phyloP scores from a whole-genome alignment of 2,113 vertebrate species.

The Excalfactoria chinensis region DNA sequence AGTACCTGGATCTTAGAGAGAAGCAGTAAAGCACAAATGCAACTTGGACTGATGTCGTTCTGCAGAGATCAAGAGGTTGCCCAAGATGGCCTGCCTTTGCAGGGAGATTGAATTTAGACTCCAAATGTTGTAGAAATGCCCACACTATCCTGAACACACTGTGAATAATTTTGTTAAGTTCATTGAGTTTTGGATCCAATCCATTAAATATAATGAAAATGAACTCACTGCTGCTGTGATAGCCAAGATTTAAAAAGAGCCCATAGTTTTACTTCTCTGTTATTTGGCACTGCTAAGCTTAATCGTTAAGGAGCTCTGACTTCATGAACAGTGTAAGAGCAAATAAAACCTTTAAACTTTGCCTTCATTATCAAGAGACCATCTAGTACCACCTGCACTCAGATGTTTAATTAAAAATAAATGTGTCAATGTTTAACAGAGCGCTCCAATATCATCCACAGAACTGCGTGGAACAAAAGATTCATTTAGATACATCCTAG shows the following conservation, averaged over 20 bases:
- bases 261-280: neutral
- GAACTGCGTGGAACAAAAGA: neutral
- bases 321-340: neutral
- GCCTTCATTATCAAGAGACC: neutral
- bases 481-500: neutral
- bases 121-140: neutral
- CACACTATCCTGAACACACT: neutral
- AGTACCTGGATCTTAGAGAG: fast-evolving
- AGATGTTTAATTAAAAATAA: neutral
- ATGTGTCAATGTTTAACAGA: neutral
- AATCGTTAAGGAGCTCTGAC: neutral
- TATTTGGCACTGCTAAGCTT: neutral
- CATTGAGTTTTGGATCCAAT: neutral
- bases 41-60: neutral
- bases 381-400: neutral
- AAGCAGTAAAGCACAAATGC: neutral
- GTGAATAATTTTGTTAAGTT: neutral
- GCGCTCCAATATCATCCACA: neutral
- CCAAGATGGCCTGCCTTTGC: neutral
- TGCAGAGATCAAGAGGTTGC: fast-evolving
- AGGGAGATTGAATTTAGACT: fast-evolving
- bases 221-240: neutral
- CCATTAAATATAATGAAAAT: neutral
- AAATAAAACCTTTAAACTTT: neutral
- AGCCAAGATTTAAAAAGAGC: neutral